These are phyloP conservation scores for Apodemus agrarius DNA, from an alignment of 2,797 vertebrate species.

Conservation along the genomic window DNA sequence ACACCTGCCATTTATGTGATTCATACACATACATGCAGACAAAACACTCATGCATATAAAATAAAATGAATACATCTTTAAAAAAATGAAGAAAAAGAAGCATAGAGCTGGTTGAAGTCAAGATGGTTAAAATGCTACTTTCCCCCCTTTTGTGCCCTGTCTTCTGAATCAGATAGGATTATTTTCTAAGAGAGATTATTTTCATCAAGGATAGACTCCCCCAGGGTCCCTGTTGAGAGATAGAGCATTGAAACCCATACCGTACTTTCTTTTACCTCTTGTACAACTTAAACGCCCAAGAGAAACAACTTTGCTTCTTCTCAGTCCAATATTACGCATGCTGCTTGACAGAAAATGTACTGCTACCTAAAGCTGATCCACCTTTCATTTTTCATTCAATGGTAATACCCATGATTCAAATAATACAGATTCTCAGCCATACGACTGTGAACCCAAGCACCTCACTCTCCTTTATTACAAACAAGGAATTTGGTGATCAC, in stretches of 20 bases:
- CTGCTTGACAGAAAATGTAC: background rate
- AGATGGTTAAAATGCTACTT: conserved; percentile 2
- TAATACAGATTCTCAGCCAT: background rate
- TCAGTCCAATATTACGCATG: background rate
- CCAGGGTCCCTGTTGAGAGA: background rate
- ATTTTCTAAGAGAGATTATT: conserved; percentile 53
- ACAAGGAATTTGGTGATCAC: background rate
- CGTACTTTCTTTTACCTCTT: background rate
- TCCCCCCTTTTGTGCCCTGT: background rate
- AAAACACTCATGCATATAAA: background rate
- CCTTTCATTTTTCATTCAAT: background rate
- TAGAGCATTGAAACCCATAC: background rate
- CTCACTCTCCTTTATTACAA: background rate
- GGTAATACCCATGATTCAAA: background rate
- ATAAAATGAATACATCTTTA: background rate
- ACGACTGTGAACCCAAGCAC: background rate
- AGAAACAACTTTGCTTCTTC: background rate
- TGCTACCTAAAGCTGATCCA: background rate
- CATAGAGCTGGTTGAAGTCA: background rate
- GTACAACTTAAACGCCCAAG: background rate
- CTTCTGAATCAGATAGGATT: background rate
- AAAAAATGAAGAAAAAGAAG: background rate
- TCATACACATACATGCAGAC: background rate
- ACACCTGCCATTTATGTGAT: background rate
- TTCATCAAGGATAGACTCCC: conserved; percentile 23